Percentiles rank a stretch among this genome's conserved stretches.
Evolutionary conservation across 2,113 vertebrate species (phyloP).

Genomic region (Halcyon senegalensis): DNA sequence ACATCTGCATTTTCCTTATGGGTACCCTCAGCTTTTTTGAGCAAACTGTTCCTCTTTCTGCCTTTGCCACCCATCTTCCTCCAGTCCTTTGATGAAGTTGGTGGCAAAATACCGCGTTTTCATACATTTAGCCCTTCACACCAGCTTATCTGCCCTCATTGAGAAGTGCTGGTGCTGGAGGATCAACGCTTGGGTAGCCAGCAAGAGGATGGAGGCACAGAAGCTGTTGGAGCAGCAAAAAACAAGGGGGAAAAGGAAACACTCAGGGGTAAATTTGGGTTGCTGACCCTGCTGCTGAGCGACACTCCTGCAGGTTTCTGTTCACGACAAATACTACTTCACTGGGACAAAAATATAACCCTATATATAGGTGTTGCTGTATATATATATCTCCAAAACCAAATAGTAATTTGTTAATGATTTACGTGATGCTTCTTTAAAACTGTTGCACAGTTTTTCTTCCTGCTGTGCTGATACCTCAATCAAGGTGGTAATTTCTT

Average conservation of each 20-base stretch:
- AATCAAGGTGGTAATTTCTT: fast-evolving
- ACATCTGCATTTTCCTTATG: background rate
- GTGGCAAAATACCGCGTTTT: background rate
- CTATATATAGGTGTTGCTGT: too few species aligned
- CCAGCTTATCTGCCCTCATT: background rate
- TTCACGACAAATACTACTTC: background rate
- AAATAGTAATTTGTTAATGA: background rate
- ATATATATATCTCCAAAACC: background rate
- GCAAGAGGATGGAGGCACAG: background rate
- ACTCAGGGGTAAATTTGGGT: background rate
- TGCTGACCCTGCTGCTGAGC: background rate
- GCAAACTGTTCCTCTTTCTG: background rate
- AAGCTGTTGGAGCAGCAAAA: background rate
- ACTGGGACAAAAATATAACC: background rate
- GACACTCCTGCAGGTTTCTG: background rate
- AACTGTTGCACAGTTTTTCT: fast-evolving
- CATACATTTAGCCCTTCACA: background rate
- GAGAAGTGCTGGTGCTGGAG: background rate
- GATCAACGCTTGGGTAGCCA: fast-evolving
- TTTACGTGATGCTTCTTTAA: background rate
- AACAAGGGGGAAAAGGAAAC: background rate
- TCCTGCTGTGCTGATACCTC: background rate
- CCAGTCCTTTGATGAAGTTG: background rate
- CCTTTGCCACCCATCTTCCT: background rate
- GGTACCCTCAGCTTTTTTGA: background rate